Percentiles rank a stretch among this genome's conserved stretches.
These are phyloP conservation scores for Siniperca knerii DNA, from an alignment of 2,113 vertebrate genomes.

Conservation along the genomic window DNA sequence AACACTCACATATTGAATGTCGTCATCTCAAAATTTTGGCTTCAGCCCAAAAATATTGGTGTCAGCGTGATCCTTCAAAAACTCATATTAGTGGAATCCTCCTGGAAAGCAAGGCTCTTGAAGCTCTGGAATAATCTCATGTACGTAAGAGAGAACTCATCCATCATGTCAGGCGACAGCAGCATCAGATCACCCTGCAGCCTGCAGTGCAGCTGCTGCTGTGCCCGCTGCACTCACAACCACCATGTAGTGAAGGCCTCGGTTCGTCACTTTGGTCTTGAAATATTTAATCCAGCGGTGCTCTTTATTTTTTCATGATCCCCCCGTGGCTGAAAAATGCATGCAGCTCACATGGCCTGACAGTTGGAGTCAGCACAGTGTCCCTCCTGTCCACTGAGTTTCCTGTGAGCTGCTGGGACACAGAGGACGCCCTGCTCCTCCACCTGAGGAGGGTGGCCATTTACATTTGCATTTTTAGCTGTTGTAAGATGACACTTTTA, in stretches of 20 bases:
- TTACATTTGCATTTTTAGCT: background rate
- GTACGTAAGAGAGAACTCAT: constrained; percentile 15
- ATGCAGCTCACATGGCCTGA: constrained; percentile 63
- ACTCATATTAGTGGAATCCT: background rate
- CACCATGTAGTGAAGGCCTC: background rate
- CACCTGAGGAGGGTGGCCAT: background rate
- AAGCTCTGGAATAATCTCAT: constrained; percentile 22
- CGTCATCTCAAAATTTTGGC: background rate
- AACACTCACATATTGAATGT: background rate
- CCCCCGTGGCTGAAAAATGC: constrained; percentile 63
- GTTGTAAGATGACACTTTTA: background rate
- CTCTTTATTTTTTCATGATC: constrained; percentile 76
- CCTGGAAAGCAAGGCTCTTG: background rate
- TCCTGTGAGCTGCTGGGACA: constrained; percentile 39
- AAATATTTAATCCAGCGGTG: constrained; percentile 75
- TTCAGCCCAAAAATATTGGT: constrained; percentile 14
- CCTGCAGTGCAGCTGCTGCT: constrained; percentile 12
- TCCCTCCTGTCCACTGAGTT: constrained; percentile 25
- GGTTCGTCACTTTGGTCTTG: constrained; percentile 57
- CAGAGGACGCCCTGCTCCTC: constrained; percentile 2
- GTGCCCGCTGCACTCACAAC: constrained; percentile 11
- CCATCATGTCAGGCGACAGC: constrained; percentile 30
- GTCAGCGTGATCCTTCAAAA: background rate
- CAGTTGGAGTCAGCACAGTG: constrained; percentile 68
- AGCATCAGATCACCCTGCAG: constrained; percentile 32